Conservation (phyloP, 2,888 invertebrate species). For the Helleia helle region DNA sequence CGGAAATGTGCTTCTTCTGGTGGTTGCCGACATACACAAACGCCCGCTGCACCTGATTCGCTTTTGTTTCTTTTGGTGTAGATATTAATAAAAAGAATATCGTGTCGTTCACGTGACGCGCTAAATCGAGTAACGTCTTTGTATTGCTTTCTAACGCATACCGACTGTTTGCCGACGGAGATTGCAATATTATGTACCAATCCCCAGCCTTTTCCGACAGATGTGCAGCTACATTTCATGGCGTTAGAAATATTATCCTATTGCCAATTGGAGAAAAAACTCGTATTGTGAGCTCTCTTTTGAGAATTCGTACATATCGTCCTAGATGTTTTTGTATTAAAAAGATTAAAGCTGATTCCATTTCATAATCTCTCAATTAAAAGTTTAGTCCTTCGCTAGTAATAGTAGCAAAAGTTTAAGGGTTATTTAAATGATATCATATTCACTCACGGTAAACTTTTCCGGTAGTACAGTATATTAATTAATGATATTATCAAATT, state of each 20-base stretch:
- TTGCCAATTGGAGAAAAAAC: conserved; percentile 32
- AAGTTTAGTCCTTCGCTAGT: too few relatives aligned
- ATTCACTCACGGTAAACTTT: too few relatives aligned
- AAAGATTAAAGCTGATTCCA: not conserved
- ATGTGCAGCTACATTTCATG: conserved; percentile 36
- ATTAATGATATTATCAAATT: too few relatives aligned
- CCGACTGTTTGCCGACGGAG: conserved; percentile 53
- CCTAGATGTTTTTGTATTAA: conserved; percentile 6
- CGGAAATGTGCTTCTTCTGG: too few relatives aligned
- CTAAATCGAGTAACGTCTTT: conserved; percentile 12
- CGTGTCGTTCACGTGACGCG: conserved; percentile 10
- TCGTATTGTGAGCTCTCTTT: conserved; percentile 16
- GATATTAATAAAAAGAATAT: not conserved
- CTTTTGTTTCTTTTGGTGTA: not conserved
- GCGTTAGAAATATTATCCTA: conserved; percentile 49
- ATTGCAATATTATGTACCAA: conserved; percentile 67
- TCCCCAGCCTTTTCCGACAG: conserved; percentile 44
- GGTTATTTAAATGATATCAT: too few relatives aligned
- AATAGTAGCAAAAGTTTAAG: too few relatives aligned
- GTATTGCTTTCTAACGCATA: conserved; percentile 53
- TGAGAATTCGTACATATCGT: conserved; percentile 3
- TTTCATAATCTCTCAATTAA: too few relatives aligned
- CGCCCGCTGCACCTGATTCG: too few relatives aligned
- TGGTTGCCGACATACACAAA: too few relatives aligned
- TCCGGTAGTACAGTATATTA: too few relatives aligned